Conservation (phyloP, 2,888 invertebrate genomes). For the Schizaphis graminum region DNA sequence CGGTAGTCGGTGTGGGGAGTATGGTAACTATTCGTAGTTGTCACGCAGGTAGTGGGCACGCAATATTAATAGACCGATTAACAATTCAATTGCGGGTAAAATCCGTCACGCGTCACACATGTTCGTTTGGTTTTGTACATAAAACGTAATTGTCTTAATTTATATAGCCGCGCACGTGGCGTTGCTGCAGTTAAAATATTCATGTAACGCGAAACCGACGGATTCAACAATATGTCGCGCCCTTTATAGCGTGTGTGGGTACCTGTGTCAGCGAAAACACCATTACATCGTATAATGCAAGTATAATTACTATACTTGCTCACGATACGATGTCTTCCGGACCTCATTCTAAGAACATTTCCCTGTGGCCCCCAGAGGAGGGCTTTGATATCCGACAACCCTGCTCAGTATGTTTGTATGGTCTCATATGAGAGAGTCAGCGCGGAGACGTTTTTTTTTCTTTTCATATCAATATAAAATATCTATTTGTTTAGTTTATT, state of each 20-base stretch:
- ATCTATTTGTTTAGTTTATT: no score
- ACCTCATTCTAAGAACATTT: background rate
- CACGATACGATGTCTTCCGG: background rate
- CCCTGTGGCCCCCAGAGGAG: no score
- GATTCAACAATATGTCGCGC: background rate
- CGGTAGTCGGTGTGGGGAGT: background rate
- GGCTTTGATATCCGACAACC: no score
- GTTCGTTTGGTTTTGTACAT: background rate
- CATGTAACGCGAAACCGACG: background rate
- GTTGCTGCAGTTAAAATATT: background rate
- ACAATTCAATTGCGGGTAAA: slow-evolving; percentile 34
- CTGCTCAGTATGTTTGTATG: no score
- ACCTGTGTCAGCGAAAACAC: background rate
- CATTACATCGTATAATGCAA: background rate
- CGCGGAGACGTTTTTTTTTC: no score
- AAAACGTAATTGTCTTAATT: slow-evolving; percentile 11
- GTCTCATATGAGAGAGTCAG: no score
- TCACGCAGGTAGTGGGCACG: background rate
- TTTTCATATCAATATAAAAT: no score
- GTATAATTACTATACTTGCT: background rate
- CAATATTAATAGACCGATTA: slow-evolving; percentile 33
- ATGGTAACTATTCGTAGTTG: background rate
- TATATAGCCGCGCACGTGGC: background rate
- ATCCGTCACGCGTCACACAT: background rate
- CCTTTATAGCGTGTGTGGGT: background rate